These are phyloP conservation scores for Bambusicola thoracicus DNA, from an alignment of 2,113 vertebrate species.

Conservation along the genomic window DNA sequence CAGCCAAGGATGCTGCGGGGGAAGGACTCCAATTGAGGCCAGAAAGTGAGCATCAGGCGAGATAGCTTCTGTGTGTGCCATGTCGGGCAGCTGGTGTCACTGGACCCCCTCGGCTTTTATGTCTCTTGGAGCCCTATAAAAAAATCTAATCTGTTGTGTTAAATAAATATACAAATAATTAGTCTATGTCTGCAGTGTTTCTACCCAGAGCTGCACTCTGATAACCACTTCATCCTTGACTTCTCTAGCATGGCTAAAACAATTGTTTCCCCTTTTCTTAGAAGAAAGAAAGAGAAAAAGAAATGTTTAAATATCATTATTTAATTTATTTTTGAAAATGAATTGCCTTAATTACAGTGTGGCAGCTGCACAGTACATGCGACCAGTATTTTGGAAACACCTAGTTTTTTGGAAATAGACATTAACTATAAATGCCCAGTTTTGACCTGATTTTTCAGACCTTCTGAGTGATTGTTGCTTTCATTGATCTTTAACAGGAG, in stretches of 20 bases:
- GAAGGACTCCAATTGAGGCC: background rate
- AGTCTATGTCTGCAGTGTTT: background rate
- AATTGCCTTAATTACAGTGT: background rate
- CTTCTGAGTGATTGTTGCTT: background rate
- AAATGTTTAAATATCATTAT: background rate
- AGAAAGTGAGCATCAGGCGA: background rate
- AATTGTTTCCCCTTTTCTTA: background rate
- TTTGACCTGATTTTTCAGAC: conserved; percentile 11
- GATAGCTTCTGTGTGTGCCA: background rate
- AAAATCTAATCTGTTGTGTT: background rate
- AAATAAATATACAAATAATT: background rate
- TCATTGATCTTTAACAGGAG: background rate
- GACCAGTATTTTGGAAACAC: background rate
- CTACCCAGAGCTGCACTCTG: background rate
- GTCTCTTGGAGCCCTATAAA: background rate
- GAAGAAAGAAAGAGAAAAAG: background rate
- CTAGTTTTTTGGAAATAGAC: background rate
- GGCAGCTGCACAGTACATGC: background rate
- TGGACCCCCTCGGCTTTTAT: background rate
- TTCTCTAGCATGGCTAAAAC: background rate
- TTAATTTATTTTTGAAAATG: background rate
- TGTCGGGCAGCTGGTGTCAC: background rate
- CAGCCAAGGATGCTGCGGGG: background rate
- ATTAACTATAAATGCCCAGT: background rate
- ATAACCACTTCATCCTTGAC: background rate